Base-by-base conservation (phyloP, 1,140 invertebrate species). In the Carposina sasakii region DNA sequence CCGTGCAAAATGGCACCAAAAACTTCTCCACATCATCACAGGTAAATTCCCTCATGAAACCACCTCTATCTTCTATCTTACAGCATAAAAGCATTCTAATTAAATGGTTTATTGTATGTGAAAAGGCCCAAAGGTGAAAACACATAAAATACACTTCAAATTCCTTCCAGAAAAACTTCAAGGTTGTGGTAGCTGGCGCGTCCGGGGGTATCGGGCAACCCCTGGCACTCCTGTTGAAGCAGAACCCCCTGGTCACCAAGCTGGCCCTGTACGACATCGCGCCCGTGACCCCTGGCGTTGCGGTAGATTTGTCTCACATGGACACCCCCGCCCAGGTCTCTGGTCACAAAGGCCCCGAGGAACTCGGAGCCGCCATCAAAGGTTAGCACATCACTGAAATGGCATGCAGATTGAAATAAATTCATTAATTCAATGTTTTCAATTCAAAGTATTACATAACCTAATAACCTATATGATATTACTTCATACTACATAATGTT, bases 201-300 rank as follows among this genome's bases (percentile, higher is more conserved):
- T 91, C 92, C 70, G 98, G 98, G 55, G 98, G 98, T 39, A 99
- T 99, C 84, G 98, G 98, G 1, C 98, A 99, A 85, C 98, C 98
- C 5, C 83, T 99, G 61, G 96, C 97, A 8, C 87, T 99, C 30
- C 89, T 99, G n/a, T 81, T 99, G 46, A 99, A 99, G 86, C 89
- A 94, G 63, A 96, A 93, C 53, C 91, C 94, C 36, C 77, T 95
- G 30, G 89, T 99, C 13, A 91, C 90, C 12, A 89, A 95, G 63
- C 87, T 99, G 48, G 90, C 92, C 0, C 87, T 99, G 1, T 99
- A 98, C 70, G 98, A 99, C 88, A 94, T 99, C 81, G 96, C 96
- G 0, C 82, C 82, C 2, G 93, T 98, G 68, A 98, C 98, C 30
- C 94, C 95, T 48, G 98, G 98, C 57, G 98, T 99, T 13, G 97